Base-by-base conservation (phyloP, 2,113 vertebrate genomes). In the Toxostoma redivivum region DNA sequence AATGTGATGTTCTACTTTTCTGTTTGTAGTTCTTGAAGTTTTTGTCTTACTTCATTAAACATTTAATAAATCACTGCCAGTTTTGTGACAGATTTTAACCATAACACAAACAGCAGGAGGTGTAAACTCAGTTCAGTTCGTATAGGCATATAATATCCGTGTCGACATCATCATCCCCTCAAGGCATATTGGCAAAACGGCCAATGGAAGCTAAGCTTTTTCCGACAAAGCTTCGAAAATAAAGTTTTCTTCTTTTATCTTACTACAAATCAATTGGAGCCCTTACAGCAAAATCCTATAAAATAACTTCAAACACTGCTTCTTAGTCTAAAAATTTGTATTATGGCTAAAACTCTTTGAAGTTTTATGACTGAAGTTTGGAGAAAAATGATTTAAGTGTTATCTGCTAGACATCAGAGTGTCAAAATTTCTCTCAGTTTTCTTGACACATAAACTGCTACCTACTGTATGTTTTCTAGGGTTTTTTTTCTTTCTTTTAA, bases 281-380 rank as follows among this genome's bases (percentile, higher is more conserved):
- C 99, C 99, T 99, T 99, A 99, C 98, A 99, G 99, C 99, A 98
- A 99, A 99, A 99, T 99, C 99, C 99, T 99, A 99, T 99, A 99
- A 99, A 99, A 99, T 99, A 99, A 99, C 99, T 99, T 99, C 99
- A 99, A 99, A 99, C 99, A 98, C 98, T 69, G 98, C 98, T 99
- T 99, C 99, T 99, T 99, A 99, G 99, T 99, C 99, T 99, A 98
- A 99, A 99, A 99, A 99, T 99, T 99, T 99, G 99, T 99, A 99
- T 99, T 99, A 99, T 99, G 99, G 99, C 99, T 99, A 99, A 99
- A 99, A 98, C 97, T 98, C 99, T 99, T 99, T 99, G 99, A 99
- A 99, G 98, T 98, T 97, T 98, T 98, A 98, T 98, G 99, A 99
- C 98, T 99, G 99, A 99, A 99, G 99, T 99, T 99, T 99, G 98